Evolutionary conservation across 2,888 invertebrate species (phyloP).

Genomic region (Leptothorax acervorum): DNA sequence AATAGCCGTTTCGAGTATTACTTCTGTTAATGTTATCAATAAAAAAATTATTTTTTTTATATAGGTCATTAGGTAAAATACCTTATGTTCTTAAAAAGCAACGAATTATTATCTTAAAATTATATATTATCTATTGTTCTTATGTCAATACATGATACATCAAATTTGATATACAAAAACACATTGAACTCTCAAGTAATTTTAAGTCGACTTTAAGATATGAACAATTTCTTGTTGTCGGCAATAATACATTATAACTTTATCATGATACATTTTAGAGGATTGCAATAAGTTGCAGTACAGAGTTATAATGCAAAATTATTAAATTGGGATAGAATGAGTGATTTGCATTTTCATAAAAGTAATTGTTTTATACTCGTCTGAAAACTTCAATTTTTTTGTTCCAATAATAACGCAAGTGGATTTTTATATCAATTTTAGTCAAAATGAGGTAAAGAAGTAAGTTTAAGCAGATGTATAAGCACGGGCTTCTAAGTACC

Average conservation of each 20-base stretch:
- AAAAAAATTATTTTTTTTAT: conserved; percentile 10
- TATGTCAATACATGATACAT: conserved; percentile 68
- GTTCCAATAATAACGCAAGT: conserved; percentile 63
- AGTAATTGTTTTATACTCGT: conserved; percentile 62
- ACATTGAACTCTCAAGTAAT: conserved; percentile 43
- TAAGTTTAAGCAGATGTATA: conserved; percentile 46
- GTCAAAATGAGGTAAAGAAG: conserved; percentile 48
- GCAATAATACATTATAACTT: conserved; percentile 1
- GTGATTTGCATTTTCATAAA: conserved; percentile 62
- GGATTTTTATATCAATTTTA: conserved; percentile 60
- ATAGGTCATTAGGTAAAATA: not conserved
- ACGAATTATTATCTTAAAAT: conserved; percentile 24
- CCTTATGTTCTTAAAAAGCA: not conserved
- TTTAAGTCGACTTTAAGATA: conserved; percentile 32
- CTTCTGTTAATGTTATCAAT: not conserved
- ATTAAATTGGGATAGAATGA: conserved; percentile 62
- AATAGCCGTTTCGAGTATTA: not conserved
- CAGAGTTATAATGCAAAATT: conserved; percentile 46
- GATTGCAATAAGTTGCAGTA: conserved; percentile 20
- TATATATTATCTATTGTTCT: conserved; percentile 62
- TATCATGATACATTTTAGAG: conserved; percentile 3
- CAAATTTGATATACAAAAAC: conserved; percentile 45
- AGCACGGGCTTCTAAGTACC: conserved; percentile 62
- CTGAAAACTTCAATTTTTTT: conserved; percentile 64
- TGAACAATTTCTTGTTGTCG: conserved; percentile 4